Evolutionary conservation across 2,797 vertebrate species (phyloP), one percentile per base, ranked within the genome.

Genomic region (Pipistrellus pygmaeus): DNA sequence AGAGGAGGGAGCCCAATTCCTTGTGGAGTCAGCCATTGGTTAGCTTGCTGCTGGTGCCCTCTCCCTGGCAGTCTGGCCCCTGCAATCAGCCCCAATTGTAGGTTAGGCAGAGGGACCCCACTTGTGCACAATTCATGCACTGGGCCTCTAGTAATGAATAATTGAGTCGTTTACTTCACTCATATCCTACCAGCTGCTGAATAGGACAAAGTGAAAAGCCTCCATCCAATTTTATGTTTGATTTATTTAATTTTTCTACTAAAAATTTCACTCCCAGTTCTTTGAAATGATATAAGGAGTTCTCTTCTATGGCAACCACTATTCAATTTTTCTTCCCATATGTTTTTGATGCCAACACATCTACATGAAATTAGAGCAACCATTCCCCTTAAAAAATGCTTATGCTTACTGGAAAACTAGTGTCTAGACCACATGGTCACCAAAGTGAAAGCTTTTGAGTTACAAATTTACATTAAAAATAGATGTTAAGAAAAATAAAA

Each of bases 381-480:
- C 2, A 87, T 78, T 82, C 84, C 23, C 14, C 66, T 80, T 46
- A 66, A 77, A 66, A 66, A 66, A 18, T 66, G 8, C 15, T n/a
- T 66, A 66, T 17, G 21, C 25, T 32, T 75, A 48, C 32, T 64
- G 13, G 21, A 82, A 76, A 94, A 86, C 38, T 18, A 53, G 25
- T 46, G 27, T 93, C 14, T 73, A 71, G 55, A 53, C 9, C 17
- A 46, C 72, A 64, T 77, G 62, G 23, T 73, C 41, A 57, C 15
- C 27, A 92, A 7, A 18, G 20, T 8, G 7, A 77, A 84, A 76
- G 23, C 1, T 85, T 90, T 64, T 21, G 13, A 92, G 44, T 55
- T 76, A 87, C 27, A 84, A 68, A 17, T 86, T 90, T 84, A 64
- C 48, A 72, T 81, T 60, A 64, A 84, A 94, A 77, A 77, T 51